A percentile compares a stretch with the other conserved stretches of the same genome.
phyloP scores from a whole-genome alignment of 1,140 invertebrate species.

The Drosophila erecta region DNA sequence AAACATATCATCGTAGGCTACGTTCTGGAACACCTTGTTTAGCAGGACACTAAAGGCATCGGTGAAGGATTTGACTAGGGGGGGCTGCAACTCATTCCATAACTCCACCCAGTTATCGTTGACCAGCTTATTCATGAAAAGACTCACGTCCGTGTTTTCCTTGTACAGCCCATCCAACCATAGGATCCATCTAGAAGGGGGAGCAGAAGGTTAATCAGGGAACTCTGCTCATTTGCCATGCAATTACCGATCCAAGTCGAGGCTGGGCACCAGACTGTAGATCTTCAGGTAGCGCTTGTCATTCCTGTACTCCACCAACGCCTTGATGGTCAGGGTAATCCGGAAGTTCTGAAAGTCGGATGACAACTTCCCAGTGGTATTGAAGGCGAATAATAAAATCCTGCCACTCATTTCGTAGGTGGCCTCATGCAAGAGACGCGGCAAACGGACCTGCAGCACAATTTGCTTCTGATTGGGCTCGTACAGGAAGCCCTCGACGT shows the following conservation, averaged over 20 bases:
- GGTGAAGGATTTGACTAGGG: slow-evolving; percentile 9
- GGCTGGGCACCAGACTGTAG: slow-evolving; percentile 36
- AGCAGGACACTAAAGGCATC: slow-evolving; percentile 22
- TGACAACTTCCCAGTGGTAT: slow-evolving; percentile 42
- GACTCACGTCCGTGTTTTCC: slow-evolving; percentile 56
- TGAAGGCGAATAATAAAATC: slow-evolving; percentile 26
- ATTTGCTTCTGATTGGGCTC: slow-evolving; percentile 34
- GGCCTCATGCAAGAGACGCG: slow-evolving; percentile 27
- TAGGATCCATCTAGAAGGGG: slow-evolving; percentile 44
- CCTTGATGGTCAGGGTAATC: slow-evolving; percentile 43
- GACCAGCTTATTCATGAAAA: slow-evolving; percentile 32
- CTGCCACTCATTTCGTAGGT: slow-evolving; percentile 30
- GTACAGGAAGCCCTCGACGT: slow-evolving; percentile 50
- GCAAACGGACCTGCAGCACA: slow-evolving; percentile 21
- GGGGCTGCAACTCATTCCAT: slow-evolving; percentile 56
- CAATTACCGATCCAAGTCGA: slow-evolving; percentile 59
- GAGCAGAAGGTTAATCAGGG: neutral
- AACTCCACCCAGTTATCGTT: slow-evolving; percentile 60
- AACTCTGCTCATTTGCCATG: neutral
- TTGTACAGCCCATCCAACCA: slow-evolving; percentile 47
- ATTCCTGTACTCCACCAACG: slow-evolving; percentile 50
- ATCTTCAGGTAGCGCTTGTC: slow-evolving; percentile 56
- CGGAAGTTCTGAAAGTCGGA: slow-evolving; percentile 58
- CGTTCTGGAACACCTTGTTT: slow-evolving; percentile 42
- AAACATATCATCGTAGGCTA: slow-evolving; percentile 69